Evolutionary conservation across 2,113 vertebrate species (phyloP).

Genomic region (Gila orcuttii): DNA sequence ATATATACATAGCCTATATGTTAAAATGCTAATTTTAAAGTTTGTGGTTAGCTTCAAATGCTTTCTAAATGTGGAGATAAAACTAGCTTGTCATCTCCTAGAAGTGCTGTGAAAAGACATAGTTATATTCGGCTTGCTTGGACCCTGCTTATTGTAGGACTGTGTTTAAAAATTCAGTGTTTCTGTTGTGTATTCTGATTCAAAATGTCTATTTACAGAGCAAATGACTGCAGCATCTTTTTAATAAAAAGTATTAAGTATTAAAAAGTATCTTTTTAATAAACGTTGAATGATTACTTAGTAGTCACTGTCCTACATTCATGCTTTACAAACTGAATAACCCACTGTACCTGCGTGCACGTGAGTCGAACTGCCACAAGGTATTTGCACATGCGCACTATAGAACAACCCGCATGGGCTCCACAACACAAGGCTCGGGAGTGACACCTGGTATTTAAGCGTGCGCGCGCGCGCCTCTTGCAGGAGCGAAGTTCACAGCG

Average conservation of each 20-base stretch:
- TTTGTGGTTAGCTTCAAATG: not conserved
- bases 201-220: not conserved
- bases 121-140: not conserved
- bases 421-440: not conserved
- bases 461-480: not conserved
- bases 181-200: not conserved
- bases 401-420: not conserved
- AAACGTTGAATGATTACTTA: not conserved
- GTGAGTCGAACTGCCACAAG: not conserved
- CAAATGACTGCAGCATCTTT: not conserved
- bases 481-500: conserved; percentile 35
- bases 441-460: not conserved
- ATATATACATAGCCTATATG: not conserved
- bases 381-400: not conserved
- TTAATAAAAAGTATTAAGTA: too few relatives aligned
- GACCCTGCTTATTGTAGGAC: not conserved
- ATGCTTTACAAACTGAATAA: not conserved
- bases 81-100: not conserved
- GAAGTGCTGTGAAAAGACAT: not conserved
- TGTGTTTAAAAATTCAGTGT: not conserved
- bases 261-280: too few relatives aligned
- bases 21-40: not conserved
- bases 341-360: not conserved
- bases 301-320: not conserved
- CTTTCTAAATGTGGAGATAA: not conserved